phyloP scores from a whole-genome alignment of 2,888 invertebrate genomes.

The Zootermopsis nevadensis region DNA sequence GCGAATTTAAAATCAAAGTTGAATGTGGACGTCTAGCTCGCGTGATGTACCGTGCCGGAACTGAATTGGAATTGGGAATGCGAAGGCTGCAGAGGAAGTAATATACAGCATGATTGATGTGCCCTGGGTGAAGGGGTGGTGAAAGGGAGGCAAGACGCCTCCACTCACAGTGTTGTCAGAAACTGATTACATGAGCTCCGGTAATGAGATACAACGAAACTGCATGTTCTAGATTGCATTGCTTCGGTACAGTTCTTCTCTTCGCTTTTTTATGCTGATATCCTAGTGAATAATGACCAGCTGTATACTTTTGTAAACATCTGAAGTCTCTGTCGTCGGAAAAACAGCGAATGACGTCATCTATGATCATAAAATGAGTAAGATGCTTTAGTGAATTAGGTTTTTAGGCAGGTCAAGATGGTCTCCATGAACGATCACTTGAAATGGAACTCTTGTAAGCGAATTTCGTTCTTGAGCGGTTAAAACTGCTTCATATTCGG shows the following conservation, averaged over 20 bases:
- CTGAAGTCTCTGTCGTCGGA: too few species aligned
- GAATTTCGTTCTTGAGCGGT: too few species aligned
- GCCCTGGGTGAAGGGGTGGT: neutral
- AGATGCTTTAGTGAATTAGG: too few species aligned
- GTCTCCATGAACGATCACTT: too few species aligned
- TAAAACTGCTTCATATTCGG: too few species aligned
- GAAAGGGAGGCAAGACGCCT: neutral
- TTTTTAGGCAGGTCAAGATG: too few species aligned
- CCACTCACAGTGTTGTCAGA: neutral
- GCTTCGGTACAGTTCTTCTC: neutral
- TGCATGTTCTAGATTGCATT: neutral
- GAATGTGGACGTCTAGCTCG: neutral
- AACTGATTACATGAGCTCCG: neutral
- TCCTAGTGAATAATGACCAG: too few species aligned
- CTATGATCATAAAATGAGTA: too few species aligned
- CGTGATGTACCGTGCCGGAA: conserved; percentile 14
- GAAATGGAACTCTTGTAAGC: too few species aligned
- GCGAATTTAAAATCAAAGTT: neutral
- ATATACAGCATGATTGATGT: conserved; percentile 37
- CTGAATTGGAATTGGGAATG: conserved; percentile 24
- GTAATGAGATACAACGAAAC: conserved; percentile 16
- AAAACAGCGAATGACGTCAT: too few species aligned
- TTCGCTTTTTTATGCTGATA: too few species aligned
- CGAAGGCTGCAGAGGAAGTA: conserved; percentile 11
- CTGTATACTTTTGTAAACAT: too few species aligned